These are phyloP conservation scores for Zosterops borbonicus DNA, from an alignment of 2,113 vertebrate genomes.

Conservation along the genomic window DNA sequence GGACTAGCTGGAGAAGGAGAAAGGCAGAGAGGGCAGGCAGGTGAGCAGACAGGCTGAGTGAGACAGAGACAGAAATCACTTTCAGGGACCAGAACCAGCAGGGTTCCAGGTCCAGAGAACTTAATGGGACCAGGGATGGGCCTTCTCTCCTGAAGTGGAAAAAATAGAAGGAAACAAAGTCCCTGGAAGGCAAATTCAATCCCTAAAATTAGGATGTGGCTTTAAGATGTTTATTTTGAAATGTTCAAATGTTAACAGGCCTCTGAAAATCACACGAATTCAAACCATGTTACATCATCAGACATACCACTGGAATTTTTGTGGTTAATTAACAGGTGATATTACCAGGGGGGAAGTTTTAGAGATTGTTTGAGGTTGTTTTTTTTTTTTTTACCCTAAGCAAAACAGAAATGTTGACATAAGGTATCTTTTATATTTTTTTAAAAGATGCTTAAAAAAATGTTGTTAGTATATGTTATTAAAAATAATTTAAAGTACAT, in stretches of 20 bases:
- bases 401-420: background rate
- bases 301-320: background rate
- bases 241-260: background rate
- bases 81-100: background rate
- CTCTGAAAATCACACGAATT: background rate
- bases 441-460: background rate
- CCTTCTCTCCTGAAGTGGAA: background rate
- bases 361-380: background rate
- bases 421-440: background rate
- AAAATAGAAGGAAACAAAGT: background rate
- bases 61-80: background rate
- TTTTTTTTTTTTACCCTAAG: background rate
- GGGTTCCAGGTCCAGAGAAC: background rate
- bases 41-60: fast-evolving
- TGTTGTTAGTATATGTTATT: fast-evolving
- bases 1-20: background rate
- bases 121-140: background rate
- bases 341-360: background rate
- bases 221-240: conserved; percentile 31
- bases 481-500: background rate
- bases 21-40: fast-evolving
- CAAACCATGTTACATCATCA: background rate
- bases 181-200: background rate
- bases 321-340: conserved; percentile 28
- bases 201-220: background rate